Evolutionary conservation across 2,888 invertebrate species (phyloP).

Genomic region (Eupithecia insigniata): DNA sequence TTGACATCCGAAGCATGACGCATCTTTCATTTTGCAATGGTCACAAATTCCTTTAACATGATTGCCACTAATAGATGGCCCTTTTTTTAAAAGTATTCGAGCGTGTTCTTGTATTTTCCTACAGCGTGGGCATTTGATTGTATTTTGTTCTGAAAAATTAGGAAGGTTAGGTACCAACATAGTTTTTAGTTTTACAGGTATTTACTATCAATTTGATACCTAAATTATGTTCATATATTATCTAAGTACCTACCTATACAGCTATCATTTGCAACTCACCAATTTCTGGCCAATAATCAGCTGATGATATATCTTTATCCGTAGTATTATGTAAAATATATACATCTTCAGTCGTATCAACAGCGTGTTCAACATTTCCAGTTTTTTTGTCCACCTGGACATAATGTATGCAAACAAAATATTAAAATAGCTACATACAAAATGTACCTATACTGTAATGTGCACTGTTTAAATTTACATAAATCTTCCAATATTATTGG

Average conservation of each 20-base stretch:
- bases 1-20: constrained; percentile 61
- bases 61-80: constrained; percentile 52
- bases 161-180: background rate
- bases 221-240: too few relatives aligned
- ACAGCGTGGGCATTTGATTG: constrained; percentile 64
- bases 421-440: too few relatives aligned
- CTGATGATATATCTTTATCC: constrained; percentile 45
- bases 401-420: background rate
- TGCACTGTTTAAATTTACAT: too few relatives aligned
- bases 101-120: constrained; percentile 56
- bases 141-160: constrained; percentile 25
- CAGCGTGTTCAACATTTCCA: constrained; percentile 17
- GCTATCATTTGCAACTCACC: constrained; percentile 47
- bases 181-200: background rate
- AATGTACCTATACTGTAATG: too few relatives aligned
- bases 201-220: too few relatives aligned
- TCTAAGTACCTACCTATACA: background rate
- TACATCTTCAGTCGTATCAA: constrained; percentile 42
- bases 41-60: constrained; percentile 61
- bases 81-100: constrained; percentile 51
- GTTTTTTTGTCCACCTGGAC: constrained; percentile 25
- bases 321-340: constrained; percentile 59
- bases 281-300: constrained; percentile 48
- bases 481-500: too few relatives aligned
- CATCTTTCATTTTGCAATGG: constrained; percentile 56